phyloP scores from a whole-genome alignment of 1,140 invertebrate species.

The Penaeus chinensis region DNA sequence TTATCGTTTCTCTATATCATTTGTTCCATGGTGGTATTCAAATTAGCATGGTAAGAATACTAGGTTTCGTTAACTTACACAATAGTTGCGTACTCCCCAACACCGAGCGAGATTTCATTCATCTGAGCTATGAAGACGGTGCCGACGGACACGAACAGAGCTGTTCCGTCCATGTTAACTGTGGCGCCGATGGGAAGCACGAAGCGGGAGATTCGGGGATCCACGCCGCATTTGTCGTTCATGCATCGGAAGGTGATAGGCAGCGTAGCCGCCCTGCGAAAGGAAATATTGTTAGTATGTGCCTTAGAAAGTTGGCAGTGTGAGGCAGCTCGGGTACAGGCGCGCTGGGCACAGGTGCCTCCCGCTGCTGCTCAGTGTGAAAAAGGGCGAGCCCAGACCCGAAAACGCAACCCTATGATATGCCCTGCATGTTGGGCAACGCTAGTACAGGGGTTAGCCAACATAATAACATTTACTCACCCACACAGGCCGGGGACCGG shows the following conservation, averaged over 20 bases:
- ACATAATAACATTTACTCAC: slow-evolving; percentile 56
- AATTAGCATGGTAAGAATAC: too few species aligned
- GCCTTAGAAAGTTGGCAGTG: not conserved
- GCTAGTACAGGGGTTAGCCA: slow-evolving; percentile 47
- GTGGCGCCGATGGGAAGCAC: slow-evolving; percentile 91
- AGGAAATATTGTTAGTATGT: slow-evolving; percentile 50
- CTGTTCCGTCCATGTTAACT: slow-evolving; percentile 95
- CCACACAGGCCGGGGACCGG: slow-evolving; percentile 58
- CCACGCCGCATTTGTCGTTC: slow-evolving; percentile 90
- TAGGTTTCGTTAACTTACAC: slow-evolving; percentile 73
- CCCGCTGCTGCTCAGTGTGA: slow-evolving; percentile 26
- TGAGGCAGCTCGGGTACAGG: slow-evolving; percentile 9
- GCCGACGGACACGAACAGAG: slow-evolving; percentile 88
- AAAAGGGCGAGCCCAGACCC: slow-evolving; percentile 26
- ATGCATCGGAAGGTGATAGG: slow-evolving; percentile 94
- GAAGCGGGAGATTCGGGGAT: slow-evolving; percentile 90
- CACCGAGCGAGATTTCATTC: slow-evolving; percentile 82
- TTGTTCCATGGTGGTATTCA: too few species aligned
- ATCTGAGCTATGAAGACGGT: slow-evolving; percentile 94
- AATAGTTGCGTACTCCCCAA: slow-evolving; percentile 83
- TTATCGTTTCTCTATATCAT: too few species aligned
- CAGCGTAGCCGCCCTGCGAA: slow-evolving; percentile 88
- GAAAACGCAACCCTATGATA: slow-evolving; percentile 36
- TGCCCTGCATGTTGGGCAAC: slow-evolving; percentile 31
- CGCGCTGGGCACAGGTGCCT: not conserved